Base-by-base conservation (phyloP, 2,113 vertebrate genomes). In the Accipiter cooperii region DNA sequence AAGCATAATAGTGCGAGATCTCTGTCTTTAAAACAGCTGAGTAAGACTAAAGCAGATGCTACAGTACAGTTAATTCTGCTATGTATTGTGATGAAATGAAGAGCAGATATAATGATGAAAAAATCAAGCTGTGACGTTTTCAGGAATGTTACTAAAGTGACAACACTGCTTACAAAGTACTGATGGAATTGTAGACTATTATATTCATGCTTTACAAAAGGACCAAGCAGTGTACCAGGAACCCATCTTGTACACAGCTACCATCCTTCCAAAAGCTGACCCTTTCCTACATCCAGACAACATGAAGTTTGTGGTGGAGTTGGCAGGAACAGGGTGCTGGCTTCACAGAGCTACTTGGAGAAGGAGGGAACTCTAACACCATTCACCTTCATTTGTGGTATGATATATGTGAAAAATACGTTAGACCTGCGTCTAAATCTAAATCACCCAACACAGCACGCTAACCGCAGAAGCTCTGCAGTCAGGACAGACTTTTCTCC, bases 361-460 rank as follows among this genome's bases (percentile, higher is more conserved):
- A 60, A 71, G 83, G 49, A 86, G 36, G 40, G 68, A 78, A 29
- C 15, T 14, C 2, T 42, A 71, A 61, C 40, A 21, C 21, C 5
- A 12, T 24, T 51, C 63, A 38, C 17, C 12, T 74, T 70, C 34
- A 63, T 84, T 78, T 60, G 52, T 52, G 31, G 38, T 64, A 22
- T 16, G 26, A 54, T 2, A 0, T 28, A 36, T 18, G 18, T 49
- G 66, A 73, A 89, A 61, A 42, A 36, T 20, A 73, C 11, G 6
- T 61, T 36, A 71, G 14, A 73, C 19, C 25, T 29, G 4, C 29
- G 17, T 17, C 46, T 52, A 73, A 40, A 79, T 17, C 1, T 2
- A 49, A 94, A 91, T 47, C 28, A 33, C 40, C 9, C 40, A 38
- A 58, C 0, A 7, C 0, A 47, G 70, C 14, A n/a, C 0, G 1